These are phyloP conservation scores for Accipiter virgatus DNA, from an alignment of 2,113 vertebrate species.

Conservation along the genomic window DNA sequence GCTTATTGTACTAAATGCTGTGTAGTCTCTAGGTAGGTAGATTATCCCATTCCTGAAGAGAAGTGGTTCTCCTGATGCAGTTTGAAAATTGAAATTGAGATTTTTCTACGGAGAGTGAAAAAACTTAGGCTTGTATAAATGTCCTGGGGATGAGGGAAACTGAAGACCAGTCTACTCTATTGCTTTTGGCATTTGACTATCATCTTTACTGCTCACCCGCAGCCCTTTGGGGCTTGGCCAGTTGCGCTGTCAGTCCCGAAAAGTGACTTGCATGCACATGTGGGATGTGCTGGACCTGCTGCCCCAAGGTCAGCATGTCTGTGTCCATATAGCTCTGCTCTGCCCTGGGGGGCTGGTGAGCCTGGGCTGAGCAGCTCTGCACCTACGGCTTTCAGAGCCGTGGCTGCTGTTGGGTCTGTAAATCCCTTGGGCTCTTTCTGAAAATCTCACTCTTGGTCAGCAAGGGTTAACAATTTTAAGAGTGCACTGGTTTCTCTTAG, in stretches of 20 bases:
- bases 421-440: neutral
- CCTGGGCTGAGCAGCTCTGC: neutral
- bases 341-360: neutral
- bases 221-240: neutral
- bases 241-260: neutral
- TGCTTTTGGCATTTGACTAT: neutral
- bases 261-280: neutral
- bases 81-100: neutral
- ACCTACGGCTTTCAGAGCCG: neutral
- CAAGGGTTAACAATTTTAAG: neutral
- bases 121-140: neutral
- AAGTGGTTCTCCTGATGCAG: neutral
- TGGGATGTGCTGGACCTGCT: neutral
- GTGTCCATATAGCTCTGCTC: neutral
- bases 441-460: neutral
- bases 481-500: neutral
- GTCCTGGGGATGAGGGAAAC: neutral
- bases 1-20: neutral
- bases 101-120: neutral
- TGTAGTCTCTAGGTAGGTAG: neutral
- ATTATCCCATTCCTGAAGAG: neutral
- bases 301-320: fast-evolving
- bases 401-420: fast-evolving
- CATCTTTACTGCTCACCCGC: neutral
- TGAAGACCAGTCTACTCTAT: neutral